A percentile compares a stretch with the other conserved stretches of the same genome.
Evolutionary conservation across 2,888 invertebrate species (phyloP).

Genomic region (Aphidoletes aphidimyza): DNA sequence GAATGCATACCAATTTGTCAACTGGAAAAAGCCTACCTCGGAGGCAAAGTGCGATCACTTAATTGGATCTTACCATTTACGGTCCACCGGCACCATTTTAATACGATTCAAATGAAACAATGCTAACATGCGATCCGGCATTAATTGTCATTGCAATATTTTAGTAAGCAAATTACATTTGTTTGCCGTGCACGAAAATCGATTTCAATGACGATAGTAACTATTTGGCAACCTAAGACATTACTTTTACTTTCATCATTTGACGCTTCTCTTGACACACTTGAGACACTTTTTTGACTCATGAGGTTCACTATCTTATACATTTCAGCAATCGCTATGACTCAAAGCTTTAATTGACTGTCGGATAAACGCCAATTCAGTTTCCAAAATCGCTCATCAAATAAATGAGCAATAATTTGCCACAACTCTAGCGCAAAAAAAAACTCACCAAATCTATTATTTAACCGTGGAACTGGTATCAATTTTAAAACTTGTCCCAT

Average conservation of each 20-base stretch:
- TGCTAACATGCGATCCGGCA: not conserved
- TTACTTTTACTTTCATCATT: slow-evolving; percentile 28
- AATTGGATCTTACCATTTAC: not conserved
- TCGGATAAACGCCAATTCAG: not conserved
- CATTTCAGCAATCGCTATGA: not conserved
- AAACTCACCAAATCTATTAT: not conserved
- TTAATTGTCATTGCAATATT: not conserved
- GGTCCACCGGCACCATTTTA: slow-evolving; percentile 8
- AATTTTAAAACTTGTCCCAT: too few species aligned
- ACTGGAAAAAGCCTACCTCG: not conserved
- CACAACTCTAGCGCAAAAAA: not conserved
- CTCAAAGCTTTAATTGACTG: not conserved
- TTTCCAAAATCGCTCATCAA: not conserved
- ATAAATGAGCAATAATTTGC: not conserved
- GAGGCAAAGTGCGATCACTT: not conserved
- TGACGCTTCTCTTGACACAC: not conserved
- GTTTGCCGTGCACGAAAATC: not conserved
- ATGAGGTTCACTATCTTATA: not conserved
- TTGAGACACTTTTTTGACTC: not conserved
- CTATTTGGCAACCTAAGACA: not conserved
- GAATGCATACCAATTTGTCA: not conserved
- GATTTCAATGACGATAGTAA: not conserved
- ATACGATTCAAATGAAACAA: not conserved
- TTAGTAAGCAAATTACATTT: not conserved
- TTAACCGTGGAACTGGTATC: too few species aligned